Evolutionary conservation across 2,113 vertebrate genomes (phyloP), one percentile per base, ranked within the genome.

Genomic region (Catharus bicknelli): DNA sequence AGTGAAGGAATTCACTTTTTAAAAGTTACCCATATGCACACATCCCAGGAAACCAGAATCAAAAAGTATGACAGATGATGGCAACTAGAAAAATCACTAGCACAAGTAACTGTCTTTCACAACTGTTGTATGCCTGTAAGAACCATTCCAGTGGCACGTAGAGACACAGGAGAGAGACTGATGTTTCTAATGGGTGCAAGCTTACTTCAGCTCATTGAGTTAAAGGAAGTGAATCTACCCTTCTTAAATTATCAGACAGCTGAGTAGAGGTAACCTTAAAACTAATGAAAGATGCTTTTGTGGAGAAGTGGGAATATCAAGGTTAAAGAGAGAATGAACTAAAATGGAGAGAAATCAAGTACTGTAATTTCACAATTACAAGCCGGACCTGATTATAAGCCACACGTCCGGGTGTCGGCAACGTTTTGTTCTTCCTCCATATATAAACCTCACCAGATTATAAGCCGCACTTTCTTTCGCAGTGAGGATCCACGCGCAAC

Each of bases 51-150:
- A 25, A 68, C 5, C 21, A 50, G 40, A 78, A 66, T 78, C 30
- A 36, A 81, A 78, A 29, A 62, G 0, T 5, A 15, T 7, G 4
- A 61, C 3, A 64, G 16, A 29, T 82, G n/a, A 67, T 18, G 29
- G 22, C 7, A 81, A 58, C 30, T 15, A 53, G 47, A 48, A 91
- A 30, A 84, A 90, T 50, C 34, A 30, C 16, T 38, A 16, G 6
- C 1, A 0, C 29, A 36, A 59, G 3, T 36, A 42, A 66, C 42
- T 34, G 4, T 29, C 54, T 80, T 2, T 0, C 32, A n/a, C 30
- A 66, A 32, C 10, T 16, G 16, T 32, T 51, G 3, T 18, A 11
- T 11, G 2, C 51, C 30, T 25, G 18, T 26, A 21, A 64, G n/a
- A 86, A 14, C 74, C 10, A 26, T 27, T 19, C 30, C n/a, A n/a